Evolutionary conservation across 2,113 vertebrate species (phyloP).

Genomic region (Ia io): DNA sequence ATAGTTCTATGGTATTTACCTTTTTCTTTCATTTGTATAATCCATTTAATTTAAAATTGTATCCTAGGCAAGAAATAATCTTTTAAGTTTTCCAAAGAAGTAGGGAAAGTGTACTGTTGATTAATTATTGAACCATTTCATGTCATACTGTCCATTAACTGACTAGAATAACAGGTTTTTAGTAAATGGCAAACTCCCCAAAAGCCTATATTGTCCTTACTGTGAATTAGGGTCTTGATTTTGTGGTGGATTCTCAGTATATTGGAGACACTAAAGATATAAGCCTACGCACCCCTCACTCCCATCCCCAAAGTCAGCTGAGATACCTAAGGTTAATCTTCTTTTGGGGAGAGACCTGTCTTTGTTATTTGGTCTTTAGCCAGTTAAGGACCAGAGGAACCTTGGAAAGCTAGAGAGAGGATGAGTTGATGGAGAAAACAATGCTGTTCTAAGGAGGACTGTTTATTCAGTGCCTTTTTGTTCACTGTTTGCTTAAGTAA

Average conservation of each 20-base stretch:
- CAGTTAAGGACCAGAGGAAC: neutral
- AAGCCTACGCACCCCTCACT: neutral
- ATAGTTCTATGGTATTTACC: neutral
- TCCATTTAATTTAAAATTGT: neutral
- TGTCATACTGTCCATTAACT: neutral
- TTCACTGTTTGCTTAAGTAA: neutral
- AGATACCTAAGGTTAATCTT: neutral
- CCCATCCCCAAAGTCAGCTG: neutral
- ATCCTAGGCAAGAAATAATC: neutral
- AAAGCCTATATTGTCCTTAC: neutral
- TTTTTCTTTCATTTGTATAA: neutral
- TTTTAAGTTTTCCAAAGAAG: slow-evolving; percentile 1
- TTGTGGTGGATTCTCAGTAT: slow-evolving; percentile 13
- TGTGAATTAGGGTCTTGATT: neutral
- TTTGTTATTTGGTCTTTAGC: neutral
- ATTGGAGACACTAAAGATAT: neutral
- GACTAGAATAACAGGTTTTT: slow-evolving; percentile 20
- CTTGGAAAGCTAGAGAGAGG: neutral
- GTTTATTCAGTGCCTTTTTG: neutral
- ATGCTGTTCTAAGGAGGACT: neutral
- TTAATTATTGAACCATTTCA: neutral
- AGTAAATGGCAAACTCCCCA: neutral
- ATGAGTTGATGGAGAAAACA: neutral
- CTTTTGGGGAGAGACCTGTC: neutral
- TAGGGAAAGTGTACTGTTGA: neutral